phyloP scores from a whole-genome alignment of 1,140 invertebrate species.

The Nasonia giraulti region DNA sequence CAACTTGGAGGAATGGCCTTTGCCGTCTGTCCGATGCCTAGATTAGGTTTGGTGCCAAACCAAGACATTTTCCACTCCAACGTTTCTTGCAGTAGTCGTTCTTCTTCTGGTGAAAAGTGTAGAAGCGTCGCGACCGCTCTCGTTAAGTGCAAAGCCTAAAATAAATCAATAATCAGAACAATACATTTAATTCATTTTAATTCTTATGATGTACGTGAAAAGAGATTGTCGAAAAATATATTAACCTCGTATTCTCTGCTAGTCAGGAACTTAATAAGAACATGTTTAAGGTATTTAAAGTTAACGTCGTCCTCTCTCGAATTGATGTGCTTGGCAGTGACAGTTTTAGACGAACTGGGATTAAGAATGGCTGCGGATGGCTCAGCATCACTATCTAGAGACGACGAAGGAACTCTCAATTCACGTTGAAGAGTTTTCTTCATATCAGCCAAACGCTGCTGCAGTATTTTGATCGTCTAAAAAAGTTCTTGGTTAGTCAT shows the following conservation, averaged over 20 bases:
- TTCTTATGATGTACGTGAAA: neutral
- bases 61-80: conserved; percentile 92
- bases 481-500: conserved; percentile 38
- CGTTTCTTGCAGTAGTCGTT: conserved; percentile 89
- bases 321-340: conserved; percentile 66
- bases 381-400: conserved; percentile 66
- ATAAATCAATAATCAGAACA: conserved; percentile 53
- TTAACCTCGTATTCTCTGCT: conserved; percentile 86
- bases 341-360: conserved; percentile 76
- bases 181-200: conserved; percentile 19
- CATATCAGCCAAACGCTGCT: conserved; percentile 89
- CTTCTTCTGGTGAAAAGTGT: conserved; percentile 90
- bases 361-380: conserved; percentile 71
- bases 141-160: conserved; percentile 91
- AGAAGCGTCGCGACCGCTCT: conserved; percentile 89
- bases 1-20: conserved; percentile 77
- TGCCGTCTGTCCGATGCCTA: conserved; percentile 76
- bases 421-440: conserved; percentile 93
- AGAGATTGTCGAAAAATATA: conserved; percentile 3
- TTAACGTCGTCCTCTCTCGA: conserved; percentile 83
- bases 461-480: conserved; percentile 90
- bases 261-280: conserved; percentile 93
- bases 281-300: conserved; percentile 92
- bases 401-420: conserved; percentile 77
- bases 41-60: conserved; percentile 82